Evolutionary conservation across 2,888 invertebrate species (phyloP).

Genomic region (Autographa gamma): DNA sequence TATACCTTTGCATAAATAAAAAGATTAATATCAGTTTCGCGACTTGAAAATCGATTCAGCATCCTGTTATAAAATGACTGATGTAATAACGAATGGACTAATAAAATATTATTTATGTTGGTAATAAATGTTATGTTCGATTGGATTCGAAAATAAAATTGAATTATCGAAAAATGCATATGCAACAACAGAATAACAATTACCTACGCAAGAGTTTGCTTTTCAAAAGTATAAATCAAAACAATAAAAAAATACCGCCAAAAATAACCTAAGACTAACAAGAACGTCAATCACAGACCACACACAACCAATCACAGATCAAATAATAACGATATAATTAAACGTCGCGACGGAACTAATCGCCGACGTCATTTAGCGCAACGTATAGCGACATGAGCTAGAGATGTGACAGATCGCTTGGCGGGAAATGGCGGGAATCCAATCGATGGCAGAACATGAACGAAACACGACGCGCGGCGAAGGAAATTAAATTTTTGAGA

Average conservation of each 20-base stretch:
- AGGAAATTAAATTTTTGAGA: slow-evolving; percentile 60
- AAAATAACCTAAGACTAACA: slow-evolving; percentile 11
- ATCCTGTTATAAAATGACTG: slow-evolving; percentile 29
- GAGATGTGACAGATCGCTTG: slow-evolving; percentile 46
- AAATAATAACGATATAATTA: slow-evolving; percentile 43
- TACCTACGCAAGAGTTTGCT: too few species aligned
- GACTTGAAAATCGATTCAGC: slow-evolving; percentile 31
- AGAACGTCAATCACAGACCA: slow-evolving; percentile 1
- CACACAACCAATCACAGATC: slow-evolving; percentile 23
- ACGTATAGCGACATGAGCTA: slow-evolving; percentile 36
- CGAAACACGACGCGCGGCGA: slow-evolving; percentile 32
- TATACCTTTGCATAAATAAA: slow-evolving; percentile 25
- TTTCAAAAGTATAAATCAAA: too few species aligned
- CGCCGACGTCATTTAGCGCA: slow-evolving; percentile 50
- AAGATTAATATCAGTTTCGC: slow-evolving; percentile 29
- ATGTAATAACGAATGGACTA: slow-evolving; percentile 19
- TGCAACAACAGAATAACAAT: too few species aligned
- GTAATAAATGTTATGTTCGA: slow-evolving; percentile 19
- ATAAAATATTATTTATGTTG: slow-evolving; percentile 36
- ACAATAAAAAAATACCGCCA: not conserved
- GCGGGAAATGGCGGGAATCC: slow-evolving; percentile 28
- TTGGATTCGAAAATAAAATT: slow-evolving; percentile 14
- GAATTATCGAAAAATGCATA: slow-evolving; percentile 5
- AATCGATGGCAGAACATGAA: slow-evolving; percentile 38
- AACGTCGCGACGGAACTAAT: slow-evolving; percentile 41